Base-by-base conservation (phyloP, 1,140 invertebrate species). In the Arion vulgaris region DNA sequence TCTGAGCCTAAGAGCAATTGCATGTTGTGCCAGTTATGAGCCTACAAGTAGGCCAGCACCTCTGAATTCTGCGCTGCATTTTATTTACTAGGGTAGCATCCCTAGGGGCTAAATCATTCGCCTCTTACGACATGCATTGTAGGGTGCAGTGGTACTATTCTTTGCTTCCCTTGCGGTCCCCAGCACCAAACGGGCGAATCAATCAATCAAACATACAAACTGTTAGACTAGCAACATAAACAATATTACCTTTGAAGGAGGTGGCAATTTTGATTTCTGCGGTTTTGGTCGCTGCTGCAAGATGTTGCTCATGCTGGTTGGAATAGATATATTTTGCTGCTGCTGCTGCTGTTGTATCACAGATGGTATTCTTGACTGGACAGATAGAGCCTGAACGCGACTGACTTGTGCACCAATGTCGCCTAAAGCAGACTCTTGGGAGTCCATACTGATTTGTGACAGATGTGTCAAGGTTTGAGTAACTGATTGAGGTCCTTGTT, bases 251-350 rank as follows among this genome's bases (percentile, higher is more conserved):
- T 98, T 98, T 28, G 97, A 97, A 26, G 97, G 96, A 66, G 96
- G 96, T 77, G 96, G 96, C 72, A 97, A 94, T 88, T 96, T 95
- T 26, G 96, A 95, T 86, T 96, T 94, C 88, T 96, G 94, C 81
- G 94, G 92, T 94, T 96, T 92, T 91, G 93, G 91, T 94, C 96
- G 87, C 82, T 91, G 90, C 81, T 90, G 89, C 76, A 85, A 87
- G 95, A 19, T 72, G 28, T 49, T 51, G 34, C 28, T 79, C 53
- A 68, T 39, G 28, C 53, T 45, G 36, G 72, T 45, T 36, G 45
- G 45, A n/a, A 57, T 32, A 41, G 45, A 57, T 73, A 83, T 81
- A 57, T 84, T 83, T 76, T 81, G 73, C n/a, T 68, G 75, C 45
- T 80, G 85, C 76, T 81, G 73, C 19, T 80, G 85, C 80, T 85